phyloP scores from a whole-genome alignment of 2,113 vertebrate genomes.

The Castor canadensis region DNA sequence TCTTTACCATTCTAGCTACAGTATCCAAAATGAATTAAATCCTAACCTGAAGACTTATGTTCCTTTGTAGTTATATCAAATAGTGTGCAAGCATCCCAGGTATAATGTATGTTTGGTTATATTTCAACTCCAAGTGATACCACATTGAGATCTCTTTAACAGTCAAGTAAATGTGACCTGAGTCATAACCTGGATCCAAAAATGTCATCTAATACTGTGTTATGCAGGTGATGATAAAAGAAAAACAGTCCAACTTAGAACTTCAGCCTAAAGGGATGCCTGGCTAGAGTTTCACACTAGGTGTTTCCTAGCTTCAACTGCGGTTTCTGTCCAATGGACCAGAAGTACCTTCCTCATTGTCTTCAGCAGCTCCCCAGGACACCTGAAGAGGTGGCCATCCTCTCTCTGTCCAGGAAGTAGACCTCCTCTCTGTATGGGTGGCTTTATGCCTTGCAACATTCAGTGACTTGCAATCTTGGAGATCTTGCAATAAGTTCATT shows the following conservation, averaged over 20 bases:
- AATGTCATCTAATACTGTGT: background rate
- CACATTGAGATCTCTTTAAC: slow-evolving; percentile 16
- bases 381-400: background rate
- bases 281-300: background rate
- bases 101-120: slow-evolving; percentile 55
- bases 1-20: slow-evolving; percentile 13
- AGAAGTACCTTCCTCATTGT: background rate
- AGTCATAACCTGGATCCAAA: slow-evolving; percentile 52
- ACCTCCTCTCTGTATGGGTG: background rate
- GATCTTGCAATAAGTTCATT: too few species aligned
- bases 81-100: background rate
- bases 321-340: background rate
- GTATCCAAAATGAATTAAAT: slow-evolving; percentile 52
- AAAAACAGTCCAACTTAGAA: background rate
- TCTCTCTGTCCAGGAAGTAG: background rate
- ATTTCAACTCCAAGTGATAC: slow-evolving; percentile 25
- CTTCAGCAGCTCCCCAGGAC: background rate
- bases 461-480: background rate
- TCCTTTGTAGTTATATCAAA: slow-evolving; percentile 40
- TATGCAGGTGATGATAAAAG: background rate
- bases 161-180: slow-evolving; percentile 47
- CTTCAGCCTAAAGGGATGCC: background rate
- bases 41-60: background rate
- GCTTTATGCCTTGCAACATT: background rate
- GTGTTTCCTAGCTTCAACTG: background rate